Conservation (phyloP, 2,888 invertebrate species). For the Harpagoxenus sublaevis region DNA sequence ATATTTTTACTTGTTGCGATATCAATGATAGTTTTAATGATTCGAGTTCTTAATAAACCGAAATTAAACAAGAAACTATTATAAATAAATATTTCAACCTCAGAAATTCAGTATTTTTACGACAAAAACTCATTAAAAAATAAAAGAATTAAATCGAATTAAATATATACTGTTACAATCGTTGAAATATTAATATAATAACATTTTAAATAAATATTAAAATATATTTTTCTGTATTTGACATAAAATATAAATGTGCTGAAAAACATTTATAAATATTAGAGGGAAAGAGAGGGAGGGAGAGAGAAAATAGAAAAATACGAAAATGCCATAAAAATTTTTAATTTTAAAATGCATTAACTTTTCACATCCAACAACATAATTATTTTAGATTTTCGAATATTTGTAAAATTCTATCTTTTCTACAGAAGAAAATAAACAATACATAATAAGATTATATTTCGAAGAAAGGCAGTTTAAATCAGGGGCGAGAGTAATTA, state of each 20-base stretch:
- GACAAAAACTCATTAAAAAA: neutral
- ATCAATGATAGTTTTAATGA: neutral
- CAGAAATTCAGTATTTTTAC: neutral
- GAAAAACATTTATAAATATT: conserved; percentile 5
- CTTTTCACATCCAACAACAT: neutral
- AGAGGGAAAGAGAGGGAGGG: neutral
- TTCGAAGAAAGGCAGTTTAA: neutral
- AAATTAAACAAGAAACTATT: neutral
- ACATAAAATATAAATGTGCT: conserved; percentile 26
- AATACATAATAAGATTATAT: neutral
- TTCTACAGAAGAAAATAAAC: neutral
- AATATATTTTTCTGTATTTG: neutral
- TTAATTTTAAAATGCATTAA: neutral
- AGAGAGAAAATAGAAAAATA: neutral
- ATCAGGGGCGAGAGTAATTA: neutral
- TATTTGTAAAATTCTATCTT: neutral
- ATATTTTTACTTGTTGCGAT: neutral
- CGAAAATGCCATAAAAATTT: neutral
- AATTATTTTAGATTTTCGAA: neutral
- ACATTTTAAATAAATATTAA: neutral
- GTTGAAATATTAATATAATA: conserved; percentile 13
- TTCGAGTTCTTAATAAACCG: neutral
- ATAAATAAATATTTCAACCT: neutral
- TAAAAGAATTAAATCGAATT: neutral
- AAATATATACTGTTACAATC: neutral